A percentile compares a stretch with the other conserved stretches of the same genome.
Conservation (phyloP, 2,888 invertebrate genomes). For the Scotopteryx bipunctaria region DNA sequence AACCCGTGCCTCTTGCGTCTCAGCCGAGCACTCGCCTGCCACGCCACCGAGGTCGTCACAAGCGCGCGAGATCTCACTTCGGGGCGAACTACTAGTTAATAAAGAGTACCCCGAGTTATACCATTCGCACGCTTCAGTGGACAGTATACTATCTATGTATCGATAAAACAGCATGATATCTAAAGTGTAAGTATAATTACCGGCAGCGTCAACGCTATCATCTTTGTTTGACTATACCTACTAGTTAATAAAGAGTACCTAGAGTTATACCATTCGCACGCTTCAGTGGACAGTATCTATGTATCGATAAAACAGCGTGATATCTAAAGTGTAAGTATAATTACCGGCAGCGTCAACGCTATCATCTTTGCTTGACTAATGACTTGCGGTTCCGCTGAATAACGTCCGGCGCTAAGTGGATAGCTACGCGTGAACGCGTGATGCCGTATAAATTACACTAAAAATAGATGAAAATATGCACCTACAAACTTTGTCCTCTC, state of each 20-base stretch:
- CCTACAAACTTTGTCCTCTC: no score
- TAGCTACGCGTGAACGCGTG: slow-evolving; percentile 47
- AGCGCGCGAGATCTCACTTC: no score
- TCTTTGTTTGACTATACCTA: slow-evolving; percentile 41
- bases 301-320: slow-evolving; percentile 12
- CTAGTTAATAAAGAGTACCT: no score
- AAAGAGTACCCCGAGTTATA: no score
- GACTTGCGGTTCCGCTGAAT: slow-evolving; percentile 56
- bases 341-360: slow-evolving; percentile 24
- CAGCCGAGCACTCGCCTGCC: no score
- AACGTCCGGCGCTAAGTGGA: slow-evolving; percentile 76
- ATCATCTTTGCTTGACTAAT: slow-evolving; percentile 41
- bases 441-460: slow-evolving; percentile 40
- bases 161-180: slow-evolving; percentile 16
- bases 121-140: slow-evolving; percentile 1
- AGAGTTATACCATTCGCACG: no score
- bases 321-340: slow-evolving; percentile 27
- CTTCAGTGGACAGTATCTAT: slow-evolving; percentile 3
- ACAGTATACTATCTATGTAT: slow-evolving; percentile 1
- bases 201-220: slow-evolving; percentile 25
- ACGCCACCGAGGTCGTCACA: no score
- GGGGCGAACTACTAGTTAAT: no score
- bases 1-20: no score
- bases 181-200: slow-evolving; percentile 28
- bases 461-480: slow-evolving; percentile 19